A percentile compares a stretch with the other conserved stretches of the same genome.
Conservation (phyloP, 2,113 vertebrate species). For the Jacana jacana region DNA sequence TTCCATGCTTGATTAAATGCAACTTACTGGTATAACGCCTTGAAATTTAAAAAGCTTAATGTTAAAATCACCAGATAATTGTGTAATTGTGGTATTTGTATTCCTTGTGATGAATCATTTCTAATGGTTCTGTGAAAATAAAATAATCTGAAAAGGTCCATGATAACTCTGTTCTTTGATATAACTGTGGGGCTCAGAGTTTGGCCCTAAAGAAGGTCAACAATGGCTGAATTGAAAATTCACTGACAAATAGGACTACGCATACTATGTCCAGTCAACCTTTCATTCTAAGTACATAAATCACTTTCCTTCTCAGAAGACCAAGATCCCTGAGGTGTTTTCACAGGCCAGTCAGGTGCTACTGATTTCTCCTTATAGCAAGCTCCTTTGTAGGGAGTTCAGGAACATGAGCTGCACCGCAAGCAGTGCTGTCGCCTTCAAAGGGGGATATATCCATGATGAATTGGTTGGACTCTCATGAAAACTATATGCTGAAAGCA, state of each 20-base stretch:
- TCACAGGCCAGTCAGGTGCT: neutral
- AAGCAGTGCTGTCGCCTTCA: neutral
- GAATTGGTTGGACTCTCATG: neutral
- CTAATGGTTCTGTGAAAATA: neutral
- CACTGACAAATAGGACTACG: neutral
- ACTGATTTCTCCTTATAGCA: neutral
- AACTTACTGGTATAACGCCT: neutral
- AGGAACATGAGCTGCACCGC: neutral
- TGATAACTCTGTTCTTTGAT: neutral
- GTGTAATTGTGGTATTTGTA: neutral
- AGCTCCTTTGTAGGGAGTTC: neutral
- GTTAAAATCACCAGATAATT: neutral
- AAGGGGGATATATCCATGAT: neutral
- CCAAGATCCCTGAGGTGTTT: neutral
- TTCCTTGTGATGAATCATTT: neutral
- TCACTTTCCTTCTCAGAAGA: neutral
- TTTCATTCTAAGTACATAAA: neutral
- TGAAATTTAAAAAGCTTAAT: neutral
- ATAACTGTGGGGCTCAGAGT: neutral
- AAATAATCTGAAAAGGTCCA: neutral
- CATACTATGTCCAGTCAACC: neutral
- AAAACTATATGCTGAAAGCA: neutral
- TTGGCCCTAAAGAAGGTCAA: neutral
- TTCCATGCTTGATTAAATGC: neutral
- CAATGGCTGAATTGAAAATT: neutral